These are phyloP conservation scores for Zaprionus ghesquierei DNA, from an alignment of 1,140 invertebrate species.

Conservation along the genomic window DNA sequence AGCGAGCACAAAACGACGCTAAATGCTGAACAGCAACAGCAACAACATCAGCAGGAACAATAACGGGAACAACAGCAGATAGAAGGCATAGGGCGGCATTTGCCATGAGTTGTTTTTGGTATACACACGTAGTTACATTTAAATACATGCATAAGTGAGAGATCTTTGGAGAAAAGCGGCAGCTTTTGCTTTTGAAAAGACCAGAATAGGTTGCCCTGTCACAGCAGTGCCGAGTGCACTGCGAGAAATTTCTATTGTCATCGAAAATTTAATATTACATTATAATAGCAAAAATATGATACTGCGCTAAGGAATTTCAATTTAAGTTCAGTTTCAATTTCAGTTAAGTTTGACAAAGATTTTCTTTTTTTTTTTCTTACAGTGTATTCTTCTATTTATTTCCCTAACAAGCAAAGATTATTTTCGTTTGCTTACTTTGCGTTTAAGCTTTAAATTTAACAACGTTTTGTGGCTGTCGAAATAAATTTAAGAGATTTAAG, in stretches of 20 bases:
- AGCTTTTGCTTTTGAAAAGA: constrained; percentile 37
- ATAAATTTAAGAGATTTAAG: not conserved
- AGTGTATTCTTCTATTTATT: not conserved
- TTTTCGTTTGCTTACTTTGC: not conserved
- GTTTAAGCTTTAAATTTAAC: not conserved
- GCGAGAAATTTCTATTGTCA: not conserved
- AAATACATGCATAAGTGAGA: constrained; percentile 42
- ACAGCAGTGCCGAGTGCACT: not conserved
- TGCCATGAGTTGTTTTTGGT: constrained; percentile 14
- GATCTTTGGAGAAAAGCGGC: constrained; percentile 18
- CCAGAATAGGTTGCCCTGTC: not conserved
- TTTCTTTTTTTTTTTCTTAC: not conserved
- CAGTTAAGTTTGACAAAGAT: not conserved
- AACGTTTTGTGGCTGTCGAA: not conserved
- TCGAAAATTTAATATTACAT: not conserved
- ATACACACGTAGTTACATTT: constrained; percentile 35
- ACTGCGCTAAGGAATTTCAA: not conserved
- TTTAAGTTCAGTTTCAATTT: not conserved
- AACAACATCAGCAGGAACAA: not conserved
- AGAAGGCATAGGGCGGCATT: constrained; percentile 2
- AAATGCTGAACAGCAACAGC: constrained; percentile 36
- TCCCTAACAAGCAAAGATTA: not conserved
- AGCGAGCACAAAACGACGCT: constrained; percentile 50
- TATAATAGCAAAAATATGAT: not conserved
- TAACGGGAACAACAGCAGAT: not conserved